These are phyloP conservation scores for Mola mola DNA, from an alignment of 2,113 vertebrate genomes.

Conservation along the genomic window DNA sequence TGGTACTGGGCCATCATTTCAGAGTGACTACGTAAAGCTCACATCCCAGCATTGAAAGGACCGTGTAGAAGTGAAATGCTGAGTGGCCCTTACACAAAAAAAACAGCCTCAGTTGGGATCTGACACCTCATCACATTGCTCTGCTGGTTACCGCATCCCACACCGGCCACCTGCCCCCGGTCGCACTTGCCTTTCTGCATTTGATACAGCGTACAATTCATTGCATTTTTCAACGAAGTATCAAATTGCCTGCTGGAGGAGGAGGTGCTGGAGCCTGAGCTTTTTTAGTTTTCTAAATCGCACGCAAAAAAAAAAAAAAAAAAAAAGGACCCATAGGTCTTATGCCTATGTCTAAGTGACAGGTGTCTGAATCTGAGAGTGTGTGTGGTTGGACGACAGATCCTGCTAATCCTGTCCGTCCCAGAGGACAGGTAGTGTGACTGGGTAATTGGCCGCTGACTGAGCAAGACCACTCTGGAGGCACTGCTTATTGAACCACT, in stretches of 20 bases:
- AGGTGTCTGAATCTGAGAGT: slow-evolving; percentile 51
- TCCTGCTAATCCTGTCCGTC: slow-evolving; percentile 73
- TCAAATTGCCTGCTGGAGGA: slow-evolving; percentile 63
- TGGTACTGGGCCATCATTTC: too few relatives aligned
- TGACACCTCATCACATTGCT: slow-evolving; percentile 38
- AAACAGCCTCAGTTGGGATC: slow-evolving; percentile 43
- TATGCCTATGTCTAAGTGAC: slow-evolving; percentile 65
- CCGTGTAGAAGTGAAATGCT: too few relatives aligned
- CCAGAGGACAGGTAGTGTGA: slow-evolving; percentile 69
- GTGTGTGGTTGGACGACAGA: slow-evolving; percentile 57
- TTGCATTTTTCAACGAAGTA: slow-evolving; percentile 64
- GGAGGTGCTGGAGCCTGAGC: slow-evolving; percentile 42
- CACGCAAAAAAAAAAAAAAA: slow-evolving; percentile 10
- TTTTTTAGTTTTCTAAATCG: background rate
- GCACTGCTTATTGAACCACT: slow-evolving; percentile 71
- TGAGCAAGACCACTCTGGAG: slow-evolving; percentile 71
- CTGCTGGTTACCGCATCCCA: slow-evolving; percentile 16
- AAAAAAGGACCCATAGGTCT: slow-evolving; percentile 61
- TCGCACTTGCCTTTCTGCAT: slow-evolving; percentile 66
- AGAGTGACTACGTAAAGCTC: too few relatives aligned
- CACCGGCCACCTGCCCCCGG: slow-evolving; percentile 47
- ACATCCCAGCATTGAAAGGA: too few relatives aligned
- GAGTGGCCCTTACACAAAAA: too few relatives aligned
- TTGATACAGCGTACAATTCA: slow-evolving; percentile 54
- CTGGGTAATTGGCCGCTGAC: slow-evolving; percentile 80